Conservation (phyloP, 1,140 invertebrate species). For the Eulimnadia texana region DNA sequence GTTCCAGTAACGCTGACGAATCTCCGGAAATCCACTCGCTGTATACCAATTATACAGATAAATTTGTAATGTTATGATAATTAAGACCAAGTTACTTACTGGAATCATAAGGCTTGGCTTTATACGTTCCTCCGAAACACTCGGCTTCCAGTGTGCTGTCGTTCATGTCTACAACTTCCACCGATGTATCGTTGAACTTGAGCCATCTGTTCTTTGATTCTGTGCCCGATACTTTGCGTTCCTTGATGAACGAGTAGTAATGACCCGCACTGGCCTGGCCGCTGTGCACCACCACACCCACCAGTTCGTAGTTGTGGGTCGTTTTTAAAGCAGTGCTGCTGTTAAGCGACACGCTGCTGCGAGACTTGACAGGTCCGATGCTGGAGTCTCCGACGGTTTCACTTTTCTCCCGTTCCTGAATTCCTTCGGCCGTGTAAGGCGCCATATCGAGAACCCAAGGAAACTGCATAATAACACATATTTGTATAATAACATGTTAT, state of each 20-base stretch:
- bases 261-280: slow-evolving; percentile 46
- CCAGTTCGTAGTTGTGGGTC: slow-evolving; percentile 32
- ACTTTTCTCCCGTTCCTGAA: slow-evolving; percentile 34
- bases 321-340: slow-evolving; percentile 6
- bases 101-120: slow-evolving; percentile 33
- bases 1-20: slow-evolving; percentile 41
- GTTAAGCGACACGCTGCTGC: slow-evolving; percentile 10
- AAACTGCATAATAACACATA: slow-evolving; percentile 36
- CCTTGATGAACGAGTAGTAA: slow-evolving; percentile 44
- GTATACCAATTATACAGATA: slow-evolving; percentile 4
- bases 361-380: neutral
- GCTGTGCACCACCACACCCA: slow-evolving; percentile 45
- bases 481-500: no score
- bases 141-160: slow-evolving; percentile 36
- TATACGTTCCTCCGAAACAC: slow-evolving; percentile 40
- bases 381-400: neutral
- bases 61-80: neutral
- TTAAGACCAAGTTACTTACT: slow-evolving; percentile 23
- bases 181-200: slow-evolving; percentile 45
- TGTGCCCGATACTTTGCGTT: slow-evolving; percentile 25
- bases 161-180: slow-evolving; percentile 32
- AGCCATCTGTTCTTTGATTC: slow-evolving; percentile 30
- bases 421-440: slow-evolving; percentile 41
- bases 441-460: slow-evolving; percentile 42
- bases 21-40: slow-evolving; percentile 29